A percentile compares a stretch with the other conserved stretches of the same genome.
Evolutionary conservation across 1,140 invertebrate genomes (phyloP).

Genomic region (Latrodectus geometricus): DNA sequence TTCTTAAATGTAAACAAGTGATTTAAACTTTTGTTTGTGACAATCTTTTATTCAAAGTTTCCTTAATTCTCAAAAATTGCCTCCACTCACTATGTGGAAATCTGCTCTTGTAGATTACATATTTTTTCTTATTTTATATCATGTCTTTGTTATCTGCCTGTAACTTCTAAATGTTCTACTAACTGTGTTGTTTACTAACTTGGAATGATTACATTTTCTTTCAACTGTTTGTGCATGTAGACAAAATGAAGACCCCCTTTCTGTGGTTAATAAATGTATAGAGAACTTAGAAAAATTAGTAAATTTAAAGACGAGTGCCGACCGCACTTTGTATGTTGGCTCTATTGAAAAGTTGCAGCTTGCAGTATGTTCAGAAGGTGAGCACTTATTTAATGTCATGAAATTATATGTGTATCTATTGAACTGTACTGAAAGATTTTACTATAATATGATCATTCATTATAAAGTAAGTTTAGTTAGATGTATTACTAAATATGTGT

Average conservation of each 20-base stretch:
- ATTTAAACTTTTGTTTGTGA: background rate
- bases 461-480: no score
- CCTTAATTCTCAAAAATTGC: background rate
- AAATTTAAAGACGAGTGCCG: slow-evolving; percentile 58
- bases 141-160: background rate
- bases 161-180: background rate
- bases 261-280: slow-evolving; percentile 56
- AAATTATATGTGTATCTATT: background rate
- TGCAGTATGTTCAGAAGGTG: slow-evolving; percentile 51
- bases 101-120: background rate
- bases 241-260: slow-evolving; percentile 45
- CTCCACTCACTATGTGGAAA: background rate
- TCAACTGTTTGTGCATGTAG: slow-evolving; percentile 54
- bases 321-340: slow-evolving; percentile 51
- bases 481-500: no score
- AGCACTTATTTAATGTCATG: background rate
- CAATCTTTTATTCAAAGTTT: background rate
- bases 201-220: slow-evolving; percentile 42
- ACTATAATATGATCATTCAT: no score
- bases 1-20: no score
- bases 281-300: slow-evolving; percentile 60
- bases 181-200: slow-evolving; percentile 18
- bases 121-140: background rate
- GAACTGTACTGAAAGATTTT: background rate
- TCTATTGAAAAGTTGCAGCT: slow-evolving; percentile 51